Percentiles rank a stretch among this genome's conserved stretches.
These are phyloP conservation scores for Aelia acuminata DNA, from an alignment of 2,888 invertebrate species.

Conservation along the genomic window DNA sequence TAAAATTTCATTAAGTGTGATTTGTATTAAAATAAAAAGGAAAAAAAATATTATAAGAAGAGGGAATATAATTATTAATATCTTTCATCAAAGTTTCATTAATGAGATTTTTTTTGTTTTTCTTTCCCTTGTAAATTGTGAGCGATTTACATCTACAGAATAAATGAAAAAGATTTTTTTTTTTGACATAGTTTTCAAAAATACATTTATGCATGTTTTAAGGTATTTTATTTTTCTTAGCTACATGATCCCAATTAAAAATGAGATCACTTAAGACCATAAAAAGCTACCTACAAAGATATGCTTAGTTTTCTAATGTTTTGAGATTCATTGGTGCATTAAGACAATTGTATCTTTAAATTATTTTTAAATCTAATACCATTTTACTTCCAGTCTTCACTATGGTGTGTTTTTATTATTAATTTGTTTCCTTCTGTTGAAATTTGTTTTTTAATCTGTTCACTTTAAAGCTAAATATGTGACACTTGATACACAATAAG, in stretches of 20 bases:
- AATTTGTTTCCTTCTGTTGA: background rate
- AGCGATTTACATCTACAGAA: background rate
- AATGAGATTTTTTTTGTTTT: background rate
- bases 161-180: constrained; percentile 3
- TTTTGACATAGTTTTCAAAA: background rate
- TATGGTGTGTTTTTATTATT: background rate
- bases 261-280: background rate
- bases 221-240: constrained; percentile 20
- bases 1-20: constrained; percentile 47
- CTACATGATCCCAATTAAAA: background rate
- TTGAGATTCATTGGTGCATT: background rate
- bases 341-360: constrained; percentile 5
- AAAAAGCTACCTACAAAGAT: background rate
- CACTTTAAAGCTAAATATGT: constrained; percentile 32
- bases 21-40: constrained; percentile 31
- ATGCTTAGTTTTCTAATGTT: constrained; percentile 10
- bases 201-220: background rate
- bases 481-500: background rate
- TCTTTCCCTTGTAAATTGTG: background rate
- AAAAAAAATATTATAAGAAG: constrained; percentile 19
- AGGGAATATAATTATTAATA: constrained; percentile 3
- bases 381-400: background rate
- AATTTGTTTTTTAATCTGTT: constrained; percentile 7
- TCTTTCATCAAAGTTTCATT: background rate
- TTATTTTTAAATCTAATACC: background rate